Conservation (phyloP, 2,888 invertebrate species). For the Panzeria rudis region DNA sequence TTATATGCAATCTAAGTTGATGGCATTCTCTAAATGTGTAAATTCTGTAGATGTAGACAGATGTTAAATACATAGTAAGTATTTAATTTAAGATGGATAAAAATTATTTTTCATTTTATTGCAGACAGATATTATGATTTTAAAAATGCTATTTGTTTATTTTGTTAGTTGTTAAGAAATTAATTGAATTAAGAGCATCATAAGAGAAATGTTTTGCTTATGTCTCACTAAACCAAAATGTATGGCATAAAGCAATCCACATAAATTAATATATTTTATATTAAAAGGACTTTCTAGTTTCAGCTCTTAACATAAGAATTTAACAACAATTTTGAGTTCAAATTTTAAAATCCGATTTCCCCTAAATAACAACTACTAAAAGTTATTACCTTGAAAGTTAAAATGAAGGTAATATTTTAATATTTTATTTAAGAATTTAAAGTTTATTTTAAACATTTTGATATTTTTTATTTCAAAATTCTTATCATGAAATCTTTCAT, state of each 20-base stretch:
- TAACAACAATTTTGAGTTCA: too few relatives aligned
- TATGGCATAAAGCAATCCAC: too few relatives aligned
- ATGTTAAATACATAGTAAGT: constrained; percentile 57
- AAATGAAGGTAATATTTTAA: too few relatives aligned
- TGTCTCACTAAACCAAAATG: too few relatives aligned
- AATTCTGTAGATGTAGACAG: constrained; percentile 45
- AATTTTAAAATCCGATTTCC: too few relatives aligned
- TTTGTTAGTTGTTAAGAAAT: neutral
- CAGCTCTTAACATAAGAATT: too few relatives aligned
- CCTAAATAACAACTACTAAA: too few relatives aligned
- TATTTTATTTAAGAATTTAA: too few relatives aligned
- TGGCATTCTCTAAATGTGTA: constrained; percentile 22
- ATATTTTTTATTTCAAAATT: constrained; percentile 29
- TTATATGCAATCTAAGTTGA: constrained; percentile 19
- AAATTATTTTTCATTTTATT: constrained; percentile 6
- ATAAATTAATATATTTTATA: too few relatives aligned
- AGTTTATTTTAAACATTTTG: too few relatives aligned
- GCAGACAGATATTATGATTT: neutral
- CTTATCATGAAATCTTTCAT: constrained; percentile 55
- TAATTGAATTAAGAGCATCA: neutral
- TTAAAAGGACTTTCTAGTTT: too few relatives aligned
- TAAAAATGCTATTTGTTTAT: neutral
- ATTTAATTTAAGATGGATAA: constrained; percentile 13
- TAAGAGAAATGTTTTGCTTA: neutral
- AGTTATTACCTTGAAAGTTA: too few relatives aligned